Percentiles rank a stretch among this genome's conserved stretches.
Evolutionary conservation across 2,797 vertebrate genomes (phyloP).

Genomic region (Enteromius unitaeniatus): DNA sequence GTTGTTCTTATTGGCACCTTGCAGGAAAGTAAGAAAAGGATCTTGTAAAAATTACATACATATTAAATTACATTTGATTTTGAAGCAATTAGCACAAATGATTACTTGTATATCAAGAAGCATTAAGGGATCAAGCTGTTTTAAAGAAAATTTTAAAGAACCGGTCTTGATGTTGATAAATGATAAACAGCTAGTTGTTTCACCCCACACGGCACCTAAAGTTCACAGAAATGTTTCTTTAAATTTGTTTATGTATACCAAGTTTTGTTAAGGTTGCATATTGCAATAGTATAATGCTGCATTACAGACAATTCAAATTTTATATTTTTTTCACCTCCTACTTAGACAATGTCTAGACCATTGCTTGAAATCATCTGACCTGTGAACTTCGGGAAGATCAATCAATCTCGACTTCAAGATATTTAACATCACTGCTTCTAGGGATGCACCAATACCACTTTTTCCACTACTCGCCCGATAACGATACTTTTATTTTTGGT

Average conservation of each 20-base stretch:
- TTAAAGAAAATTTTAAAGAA: neutral
- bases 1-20: slow-evolving; percentile 97
- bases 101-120: neutral
- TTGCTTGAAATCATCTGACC: too few species aligned
- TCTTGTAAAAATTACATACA: neutral
- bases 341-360: too few species aligned
- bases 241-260: neutral
- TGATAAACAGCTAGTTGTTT: neutral
- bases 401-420: too few species aligned
- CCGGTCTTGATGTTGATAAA: neutral
- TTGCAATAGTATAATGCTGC: neutral
- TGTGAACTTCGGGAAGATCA: too few species aligned
- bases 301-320: too few species aligned
- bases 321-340: too few species aligned
- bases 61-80: neutral
- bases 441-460: too few species aligned
- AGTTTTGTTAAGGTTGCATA: neutral
- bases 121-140: neutral
- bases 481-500: too few species aligned
- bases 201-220: neutral
- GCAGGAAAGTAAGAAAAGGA: slow-evolving; percentile 21
- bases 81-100: neutral
- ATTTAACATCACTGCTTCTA: too few species aligned
- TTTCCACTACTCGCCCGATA: too few species aligned
- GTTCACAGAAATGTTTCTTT: neutral